Conservation (phyloP, 2,113 vertebrate genomes). For the Microcebus jonahi region DNA sequence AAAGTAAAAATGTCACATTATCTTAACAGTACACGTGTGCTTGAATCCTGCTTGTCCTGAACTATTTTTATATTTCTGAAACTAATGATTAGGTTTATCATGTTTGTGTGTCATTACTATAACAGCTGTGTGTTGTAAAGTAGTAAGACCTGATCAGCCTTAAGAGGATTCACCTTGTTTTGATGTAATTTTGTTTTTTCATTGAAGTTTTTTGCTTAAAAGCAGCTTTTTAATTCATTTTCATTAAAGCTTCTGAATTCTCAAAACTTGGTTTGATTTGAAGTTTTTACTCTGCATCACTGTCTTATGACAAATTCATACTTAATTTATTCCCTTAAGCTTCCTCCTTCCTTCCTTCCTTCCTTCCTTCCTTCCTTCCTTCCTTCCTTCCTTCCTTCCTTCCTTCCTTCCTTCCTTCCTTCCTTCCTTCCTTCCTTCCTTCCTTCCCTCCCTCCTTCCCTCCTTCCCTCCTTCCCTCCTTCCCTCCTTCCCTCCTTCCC, state of each 20-base stretch:
- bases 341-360: not conserved
- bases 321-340: not conserved
- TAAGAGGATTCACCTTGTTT: not conserved
- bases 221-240: not conserved
- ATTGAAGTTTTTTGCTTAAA: not conserved
- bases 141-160: not conserved
- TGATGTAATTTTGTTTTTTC: not conserved
- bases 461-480: no score
- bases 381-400: no score
- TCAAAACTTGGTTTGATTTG: not conserved
- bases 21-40: not conserved
- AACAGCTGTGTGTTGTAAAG: not conserved
- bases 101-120: not conserved
- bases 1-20: not conserved
- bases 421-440: no score
- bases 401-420: no score
- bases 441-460: no score
- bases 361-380: no score
- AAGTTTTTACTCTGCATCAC: not conserved
- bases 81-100: not conserved
- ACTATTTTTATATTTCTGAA: conserved; percentile 26
- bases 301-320: not conserved
- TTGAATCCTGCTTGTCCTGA: not conserved
- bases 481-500: no score
- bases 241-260: conserved; percentile 4